Evolutionary conservation across 2,888 invertebrate species (phyloP).

Genomic region (Acanthosepion pharaonis): DNA sequence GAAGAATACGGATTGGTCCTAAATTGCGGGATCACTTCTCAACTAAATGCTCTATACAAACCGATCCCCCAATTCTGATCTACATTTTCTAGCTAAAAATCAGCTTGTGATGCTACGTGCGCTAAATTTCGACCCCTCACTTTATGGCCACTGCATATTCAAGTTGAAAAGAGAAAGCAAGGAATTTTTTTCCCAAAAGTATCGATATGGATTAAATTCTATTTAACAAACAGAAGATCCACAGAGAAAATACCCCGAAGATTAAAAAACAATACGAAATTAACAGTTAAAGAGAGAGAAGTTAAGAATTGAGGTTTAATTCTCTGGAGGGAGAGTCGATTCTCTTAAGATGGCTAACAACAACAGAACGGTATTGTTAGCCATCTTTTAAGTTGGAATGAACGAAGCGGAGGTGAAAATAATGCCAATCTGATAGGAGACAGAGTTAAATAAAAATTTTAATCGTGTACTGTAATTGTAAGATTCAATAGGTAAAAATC

Average conservation of each 20-base stretch:
- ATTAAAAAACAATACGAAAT: background rate
- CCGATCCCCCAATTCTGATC: background rate
- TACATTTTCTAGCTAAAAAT: background rate
- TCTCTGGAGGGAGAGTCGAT: background rate
- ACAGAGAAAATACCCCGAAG: no score
- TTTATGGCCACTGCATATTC: background rate
- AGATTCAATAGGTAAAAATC: background rate
- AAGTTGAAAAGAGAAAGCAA: background rate
- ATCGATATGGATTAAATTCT: background rate
- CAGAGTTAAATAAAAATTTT: background rate
- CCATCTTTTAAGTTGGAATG: background rate
- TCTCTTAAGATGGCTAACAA: background rate
- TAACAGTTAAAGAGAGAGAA: background rate
- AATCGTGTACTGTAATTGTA: background rate
- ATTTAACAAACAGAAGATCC: background rate
- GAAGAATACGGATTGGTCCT: background rate
- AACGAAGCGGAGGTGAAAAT: slow-evolving; percentile 11
- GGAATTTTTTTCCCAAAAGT: background rate
- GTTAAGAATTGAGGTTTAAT: background rate
- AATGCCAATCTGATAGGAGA: background rate
- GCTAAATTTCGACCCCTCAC: background rate
- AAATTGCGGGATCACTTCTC: background rate
- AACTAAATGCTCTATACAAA: background rate
- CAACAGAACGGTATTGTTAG: background rate
- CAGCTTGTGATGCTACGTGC: background rate